Evolutionary conservation across 1,140 invertebrate genomes (phyloP).

Genomic region (Drosophila busckii): DNA sequence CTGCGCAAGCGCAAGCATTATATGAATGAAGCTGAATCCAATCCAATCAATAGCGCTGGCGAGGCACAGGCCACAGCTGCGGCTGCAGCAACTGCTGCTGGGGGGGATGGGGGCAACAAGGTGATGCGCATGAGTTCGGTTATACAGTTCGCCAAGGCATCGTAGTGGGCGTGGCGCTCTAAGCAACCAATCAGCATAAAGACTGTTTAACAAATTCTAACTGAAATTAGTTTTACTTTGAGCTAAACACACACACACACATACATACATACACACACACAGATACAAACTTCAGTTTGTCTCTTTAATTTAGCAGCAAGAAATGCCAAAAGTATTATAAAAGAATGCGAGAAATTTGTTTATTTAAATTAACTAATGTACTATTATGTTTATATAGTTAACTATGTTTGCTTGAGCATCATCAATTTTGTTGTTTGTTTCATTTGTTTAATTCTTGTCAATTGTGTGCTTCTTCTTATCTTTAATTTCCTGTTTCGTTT

Average conservation of each 20-base stretch:
- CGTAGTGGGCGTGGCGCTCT: slow-evolving; percentile 75
- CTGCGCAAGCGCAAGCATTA: slow-evolving; percentile 90
- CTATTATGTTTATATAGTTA: slow-evolving; percentile 34
- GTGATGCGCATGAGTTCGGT: slow-evolving; percentile 86
- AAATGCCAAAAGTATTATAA: slow-evolving; percentile 76
- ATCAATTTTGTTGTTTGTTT: slow-evolving; percentile 27
- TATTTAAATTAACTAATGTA: slow-evolving; percentile 22
- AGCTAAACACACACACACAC: slow-evolving; percentile 6
- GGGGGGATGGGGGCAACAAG: slow-evolving; percentile 62
- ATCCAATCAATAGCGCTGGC: not conserved
- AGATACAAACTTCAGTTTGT: slow-evolving; percentile 9
- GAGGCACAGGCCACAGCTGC: not conserved
- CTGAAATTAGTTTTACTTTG: slow-evolving; percentile 62
- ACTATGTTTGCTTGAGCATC: slow-evolving; percentile 13
- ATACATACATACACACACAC: not conserved
- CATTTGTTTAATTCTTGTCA: slow-evolving; percentile 38
- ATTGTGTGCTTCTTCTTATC: slow-evolving; percentile 30
- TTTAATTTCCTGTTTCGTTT: slow-evolving; percentile 48
- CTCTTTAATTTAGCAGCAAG: slow-evolving; percentile 32
- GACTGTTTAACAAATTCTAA: slow-evolving; percentile 66
- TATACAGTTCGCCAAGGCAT: slow-evolving; percentile 88
- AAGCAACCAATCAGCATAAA: slow-evolving; percentile 54
- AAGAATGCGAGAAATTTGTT: slow-evolving; percentile 35
- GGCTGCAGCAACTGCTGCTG: not conserved
- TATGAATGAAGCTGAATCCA: slow-evolving; percentile 83